These are phyloP conservation scores for Vulpes ferrilata DNA, from an alignment of 2,113 vertebrate species.

Conservation along the genomic window DNA sequence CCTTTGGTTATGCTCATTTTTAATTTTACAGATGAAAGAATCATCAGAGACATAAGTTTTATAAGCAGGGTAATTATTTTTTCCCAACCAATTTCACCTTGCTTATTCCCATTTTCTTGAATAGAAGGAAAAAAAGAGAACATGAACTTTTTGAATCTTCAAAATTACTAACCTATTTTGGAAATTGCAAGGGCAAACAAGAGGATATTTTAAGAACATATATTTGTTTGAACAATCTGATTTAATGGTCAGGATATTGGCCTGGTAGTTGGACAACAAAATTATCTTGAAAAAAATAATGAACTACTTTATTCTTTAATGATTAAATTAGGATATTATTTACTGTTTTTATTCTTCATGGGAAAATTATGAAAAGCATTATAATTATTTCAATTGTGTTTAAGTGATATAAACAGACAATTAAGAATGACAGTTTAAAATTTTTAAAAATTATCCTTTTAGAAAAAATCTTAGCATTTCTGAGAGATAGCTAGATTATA, in stretches of 20 bases:
- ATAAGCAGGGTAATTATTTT: not conserved
- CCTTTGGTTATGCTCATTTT: not conserved
- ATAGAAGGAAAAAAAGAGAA: not conserved
- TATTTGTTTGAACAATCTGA: not conserved
- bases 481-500: not conserved
- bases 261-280: not conserved
- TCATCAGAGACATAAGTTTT: constrained; percentile 6
- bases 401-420: not conserved
- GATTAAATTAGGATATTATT: constrained; percentile 35
- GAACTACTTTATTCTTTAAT: constrained; percentile 32
- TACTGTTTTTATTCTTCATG: constrained; percentile 31
- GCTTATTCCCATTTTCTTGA: not conserved
- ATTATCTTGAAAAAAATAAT: constrained; percentile 50
- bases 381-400: not conserved
- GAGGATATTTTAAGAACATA: constrained; percentile 34
- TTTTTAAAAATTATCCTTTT: not conserved
- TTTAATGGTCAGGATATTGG: not conserved
- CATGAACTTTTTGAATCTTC: constrained; percentile 29
- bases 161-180: constrained; percentile 47
- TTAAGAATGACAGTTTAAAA: constrained; percentile 3
- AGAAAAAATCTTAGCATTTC: constrained; percentile 24
- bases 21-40: not conserved
- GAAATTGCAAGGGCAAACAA: constrained; percentile 17
- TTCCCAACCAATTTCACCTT: not conserved
- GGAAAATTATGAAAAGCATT: constrained; percentile 39